Base-by-base conservation (phyloP, 2,113 vertebrate genomes). In the Neofelis nebulosa region DNA sequence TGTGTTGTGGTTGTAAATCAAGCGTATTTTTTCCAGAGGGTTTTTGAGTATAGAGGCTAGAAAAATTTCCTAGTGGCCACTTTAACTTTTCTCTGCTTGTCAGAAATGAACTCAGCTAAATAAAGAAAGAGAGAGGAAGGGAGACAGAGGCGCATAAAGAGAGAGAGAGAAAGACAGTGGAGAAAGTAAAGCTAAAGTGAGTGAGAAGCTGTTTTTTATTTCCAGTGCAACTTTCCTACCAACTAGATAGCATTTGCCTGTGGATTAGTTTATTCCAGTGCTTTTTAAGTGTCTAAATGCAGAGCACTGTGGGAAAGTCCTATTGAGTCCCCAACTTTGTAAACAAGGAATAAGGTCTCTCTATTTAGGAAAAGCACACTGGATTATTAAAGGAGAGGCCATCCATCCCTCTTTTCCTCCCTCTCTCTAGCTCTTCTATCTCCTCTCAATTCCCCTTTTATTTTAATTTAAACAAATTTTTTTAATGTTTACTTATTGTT, bases 21-120 rank as follows among this genome's bases (percentile, higher is more conserved):
- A 78, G 55, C 29, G 27, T 78, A 21, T 84, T 98, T 98, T 98
- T 98, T 79, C 94, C 57, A 63, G 76, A n/a, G 41, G 57, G 61
- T 80, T 65, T 95, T 76, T 41, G 57, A 90, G 71, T 97, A 25
- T 36, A 87, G 91, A 84, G 52, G 69, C 52, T 91, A 69, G 29
- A 96, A 93, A 93, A 84, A 57, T 93, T 97, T 98, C 52, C 93
- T 87, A 45, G 31, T 66, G 94, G 74, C 65, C 55, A 95, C 33
- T 97, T 97, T 81, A 91, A 93, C 94, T 97, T 96, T 92, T 69
- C 84, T 87, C 29, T 65, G 90, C 52, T 96, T 73, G 31, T 61
- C 23, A 65, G 69, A 96, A 96, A 68, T 73, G n/a, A 89, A 65
- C 27, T 96, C 80, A 88, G 89, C 38, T 76, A 92, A 95, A 81